Percentiles rank a stretch among this genome's conserved stretches.
phyloP scores from a whole-genome alignment of 2,797 vertebrate genomes.

The Lophius americanus region DNA sequence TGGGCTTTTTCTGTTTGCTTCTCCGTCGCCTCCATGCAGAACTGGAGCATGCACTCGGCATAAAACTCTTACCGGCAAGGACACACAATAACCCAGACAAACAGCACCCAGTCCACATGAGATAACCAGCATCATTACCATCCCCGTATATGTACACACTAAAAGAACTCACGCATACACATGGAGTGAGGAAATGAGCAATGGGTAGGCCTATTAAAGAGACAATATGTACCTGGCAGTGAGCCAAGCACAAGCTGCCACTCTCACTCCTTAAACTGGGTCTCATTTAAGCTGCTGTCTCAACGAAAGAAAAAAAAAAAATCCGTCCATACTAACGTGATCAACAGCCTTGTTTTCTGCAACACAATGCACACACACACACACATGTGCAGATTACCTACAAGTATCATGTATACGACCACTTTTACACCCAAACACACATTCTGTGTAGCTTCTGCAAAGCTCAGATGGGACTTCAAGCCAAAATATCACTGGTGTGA shows the following conservation, averaged over 20 bases:
- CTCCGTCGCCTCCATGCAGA: neutral
- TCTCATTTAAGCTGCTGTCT: slow-evolving; percentile 65
- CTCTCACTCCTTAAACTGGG: slow-evolving; percentile 55
- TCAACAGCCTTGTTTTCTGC: slow-evolving; percentile 42
- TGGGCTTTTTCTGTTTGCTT: slow-evolving; percentile 13
- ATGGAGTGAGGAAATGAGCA: slow-evolving; percentile 43
- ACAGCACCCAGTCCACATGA: slow-evolving; percentile 20
- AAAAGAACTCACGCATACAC: slow-evolving; percentile 30
- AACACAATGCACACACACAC: slow-evolving; percentile 27
- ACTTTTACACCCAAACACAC: slow-evolving; percentile 42
- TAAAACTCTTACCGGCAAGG: slow-evolving; percentile 12
- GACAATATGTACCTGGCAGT: slow-evolving; percentile 48
- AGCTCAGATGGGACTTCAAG: slow-evolving; percentile 56
- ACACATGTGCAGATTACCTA: slow-evolving; percentile 23
- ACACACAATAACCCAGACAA: slow-evolving; percentile 7
- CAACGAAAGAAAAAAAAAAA: slow-evolving; percentile 38
- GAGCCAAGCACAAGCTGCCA: slow-evolving; percentile 44
- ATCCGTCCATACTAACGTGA: slow-evolving; percentile 55
- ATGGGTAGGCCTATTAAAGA: slow-evolving; percentile 23
- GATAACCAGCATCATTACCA: slow-evolving; percentile 14
- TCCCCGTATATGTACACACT: slow-evolving; percentile 22
- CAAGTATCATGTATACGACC: slow-evolving; percentile 42
- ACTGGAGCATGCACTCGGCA: slow-evolving; percentile 17
- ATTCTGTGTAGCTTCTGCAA: slow-evolving; percentile 35
- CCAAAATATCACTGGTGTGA: slow-evolving; percentile 62